Evolutionary conservation across 2,888 invertebrate genomes (phyloP), one percentile per base, ranked within the genome.

Genomic region (Cenopis cana): DNA sequence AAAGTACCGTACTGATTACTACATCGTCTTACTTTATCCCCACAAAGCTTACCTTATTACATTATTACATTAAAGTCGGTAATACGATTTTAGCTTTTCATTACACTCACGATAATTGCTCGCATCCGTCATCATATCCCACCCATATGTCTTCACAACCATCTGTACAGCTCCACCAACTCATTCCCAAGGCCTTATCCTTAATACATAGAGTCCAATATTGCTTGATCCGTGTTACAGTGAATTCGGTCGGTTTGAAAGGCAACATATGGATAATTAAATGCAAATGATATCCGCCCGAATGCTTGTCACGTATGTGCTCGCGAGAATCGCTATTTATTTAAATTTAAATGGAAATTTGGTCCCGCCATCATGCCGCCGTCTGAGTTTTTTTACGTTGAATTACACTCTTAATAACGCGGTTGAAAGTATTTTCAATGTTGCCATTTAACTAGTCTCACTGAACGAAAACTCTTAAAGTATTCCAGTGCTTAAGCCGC

Each of bases 321-420:
- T 66, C 68, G 52, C 46, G 66, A 72, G 24, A 71, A 61, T 50
- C 17, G 49, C 56, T 49, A 61, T 74, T 74, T 72, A 69, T 69
- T 66, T 69, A 72, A 72, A 72, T 74, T 69, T 64, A 62, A 72
- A 74, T 74, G 59, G 29, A 64, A 74, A 66, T 69, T 66, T 69
- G 17, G 20, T 12, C 38, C 14, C 14, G 9, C 11, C 17, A 36
- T 18, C 8, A n/a, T n/a, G n/a, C n/a, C n/a, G n/a, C n/a, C n/a
- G n/a, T 4, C 33, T 8, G 33, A 20, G 54, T 14, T 46, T 49
- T 69, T 60, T 68, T 33, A 18, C 3, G 50, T 8, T 64, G 9
- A 18, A 20, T 33, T 64, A n/a, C 12, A n/a, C n/a, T 29, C 10
- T 50, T 24, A n/a, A 6, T 17, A 49, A 49, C 11, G 17, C 11